Conservation (phyloP, 2,797 vertebrate genomes). For the Syngnathus rostellatus region DNA sequence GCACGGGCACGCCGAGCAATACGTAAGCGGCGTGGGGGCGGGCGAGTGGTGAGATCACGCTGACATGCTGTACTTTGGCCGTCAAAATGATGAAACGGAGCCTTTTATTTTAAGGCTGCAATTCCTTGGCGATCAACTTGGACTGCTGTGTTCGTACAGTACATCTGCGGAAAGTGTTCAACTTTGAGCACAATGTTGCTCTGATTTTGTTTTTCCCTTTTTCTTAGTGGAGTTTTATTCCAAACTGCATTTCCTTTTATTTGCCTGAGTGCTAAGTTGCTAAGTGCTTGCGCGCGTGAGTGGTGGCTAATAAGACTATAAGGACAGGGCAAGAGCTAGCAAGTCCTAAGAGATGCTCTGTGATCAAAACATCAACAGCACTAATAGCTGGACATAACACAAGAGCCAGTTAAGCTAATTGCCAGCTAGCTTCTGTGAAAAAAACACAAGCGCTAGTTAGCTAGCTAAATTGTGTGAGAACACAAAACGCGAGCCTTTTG, state of each 20-base stretch:
- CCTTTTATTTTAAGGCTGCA: constrained; percentile 3
- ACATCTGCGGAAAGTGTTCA: neutral
- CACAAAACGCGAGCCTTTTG: neutral
- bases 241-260: neutral
- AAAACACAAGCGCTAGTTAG: neutral
- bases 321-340: neutral
- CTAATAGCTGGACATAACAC: neutral
- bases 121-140: neutral
- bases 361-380: neutral
- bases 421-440: neutral
- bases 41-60: constrained; percentile 30
- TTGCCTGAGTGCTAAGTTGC: neutral
- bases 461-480: neutral
- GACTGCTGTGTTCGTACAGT: neutral
- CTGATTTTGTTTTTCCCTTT: no score
- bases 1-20: constrained; percentile 36
- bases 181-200: neutral
- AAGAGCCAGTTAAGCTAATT: neutral
- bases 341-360: neutral
- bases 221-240: no score
- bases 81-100: constrained; percentile 10
- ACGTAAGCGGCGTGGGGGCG: neutral
- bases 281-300: neutral
- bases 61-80: constrained; percentile 10
- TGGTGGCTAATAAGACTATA: neutral